These are phyloP conservation scores for Dromas ardeola DNA, from an alignment of 2,113 vertebrate species.

Conservation along the genomic window DNA sequence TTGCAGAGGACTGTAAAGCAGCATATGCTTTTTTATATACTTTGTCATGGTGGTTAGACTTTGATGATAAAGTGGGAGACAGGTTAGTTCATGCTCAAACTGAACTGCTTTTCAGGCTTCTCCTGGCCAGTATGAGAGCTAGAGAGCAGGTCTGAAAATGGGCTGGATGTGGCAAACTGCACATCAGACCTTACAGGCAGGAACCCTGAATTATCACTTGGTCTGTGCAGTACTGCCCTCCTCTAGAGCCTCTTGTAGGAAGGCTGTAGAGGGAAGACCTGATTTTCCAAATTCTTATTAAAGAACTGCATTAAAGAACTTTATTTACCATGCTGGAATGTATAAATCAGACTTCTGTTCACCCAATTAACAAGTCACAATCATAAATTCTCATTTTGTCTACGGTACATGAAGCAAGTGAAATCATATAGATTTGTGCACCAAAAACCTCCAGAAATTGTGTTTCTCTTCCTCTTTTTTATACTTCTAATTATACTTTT, in stretches of 20 bases:
- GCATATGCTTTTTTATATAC: not conserved
- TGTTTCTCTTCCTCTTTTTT: not conserved
- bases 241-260: not conserved
- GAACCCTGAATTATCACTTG: not conserved
- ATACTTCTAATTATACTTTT: not conserved
- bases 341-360: not conserved
- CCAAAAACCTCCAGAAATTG: not conserved
- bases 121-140: not conserved
- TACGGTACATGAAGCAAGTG: not conserved
- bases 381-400: not conserved
- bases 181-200: not conserved
- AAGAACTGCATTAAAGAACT: not conserved
- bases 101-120: not conserved
- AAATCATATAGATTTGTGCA: not conserved
- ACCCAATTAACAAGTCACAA: not conserved
- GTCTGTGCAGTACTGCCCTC: not conserved
- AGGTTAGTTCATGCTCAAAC: not conserved
- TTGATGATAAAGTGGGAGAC: not conserved
- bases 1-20: not conserved
- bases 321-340: not conserved
- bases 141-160: not conserved
- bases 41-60: not conserved
- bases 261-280: not conserved
- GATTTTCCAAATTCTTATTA: not conserved
- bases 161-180: not conserved